Base-by-base conservation (phyloP, 2,797 vertebrate species). In the Acanthornis magna region DNA sequence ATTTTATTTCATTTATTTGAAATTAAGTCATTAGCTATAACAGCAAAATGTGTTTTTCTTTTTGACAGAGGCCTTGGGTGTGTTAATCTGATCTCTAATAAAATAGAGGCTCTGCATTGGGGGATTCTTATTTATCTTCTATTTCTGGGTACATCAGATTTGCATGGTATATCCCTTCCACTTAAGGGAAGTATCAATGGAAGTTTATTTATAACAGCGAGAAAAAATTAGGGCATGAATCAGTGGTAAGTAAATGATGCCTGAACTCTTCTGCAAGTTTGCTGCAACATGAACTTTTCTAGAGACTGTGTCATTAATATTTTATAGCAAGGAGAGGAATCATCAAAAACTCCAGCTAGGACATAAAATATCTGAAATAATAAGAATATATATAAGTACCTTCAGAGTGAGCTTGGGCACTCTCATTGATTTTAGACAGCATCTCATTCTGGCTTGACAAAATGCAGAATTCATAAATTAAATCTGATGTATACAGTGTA, bases 391-490 rank as follows among this genome's bases (percentile, higher is more conserved):
- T 72, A 11, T 36, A 65, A 88, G 45, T 89, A 67, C 47, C 81
- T 93, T 78, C 78, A 85, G 57, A 68, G 73, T 27, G 60, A 93
- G 54, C 58, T 81, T 61, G 91, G 48, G 54, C 34, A 43, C 60
- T 71, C 22, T 89, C 66, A 96, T 70, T 88, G 91, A 88, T 86
- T 85, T 97, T 78, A 96, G 79, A 73, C 87, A 62, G 85, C 62
- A 38, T 86, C 62, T 88, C 85, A 36, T 94, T 94, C 66, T 72
- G 78, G 36, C 89, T 60, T 73, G 91, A 95, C 70, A 85, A 89
- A 92, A 85, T 38, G 68, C 91, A 95, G 75, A 66, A 68, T 95
- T 95, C 88, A 88, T 92, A 95, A 97, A 96, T 91, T 89, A 93
- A 94, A 89, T 80, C 82, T 89, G 67, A 89, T 85, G 65, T 71